phyloP scores from a whole-genome alignment of 1,140 invertebrate species.

The Bombus balteatus region DNA sequence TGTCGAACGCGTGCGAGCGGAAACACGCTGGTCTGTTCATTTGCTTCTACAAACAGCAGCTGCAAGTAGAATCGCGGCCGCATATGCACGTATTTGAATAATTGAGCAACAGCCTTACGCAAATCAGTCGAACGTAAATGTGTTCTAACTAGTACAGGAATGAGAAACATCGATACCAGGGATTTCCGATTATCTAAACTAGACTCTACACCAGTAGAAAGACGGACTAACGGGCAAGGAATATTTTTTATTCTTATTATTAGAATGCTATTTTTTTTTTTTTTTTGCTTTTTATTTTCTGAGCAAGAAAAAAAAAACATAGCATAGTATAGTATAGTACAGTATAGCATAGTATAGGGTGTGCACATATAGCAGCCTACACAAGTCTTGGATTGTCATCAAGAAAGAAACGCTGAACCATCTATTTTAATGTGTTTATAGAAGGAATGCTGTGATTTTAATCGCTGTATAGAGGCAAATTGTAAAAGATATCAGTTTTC shows the following conservation, averaged over 20 bases:
- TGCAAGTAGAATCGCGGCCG: slow-evolving; percentile 67
- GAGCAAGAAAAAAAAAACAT: neutral
- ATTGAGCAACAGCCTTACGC: slow-evolving; percentile 64
- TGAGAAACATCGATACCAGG: slow-evolving; percentile 37
- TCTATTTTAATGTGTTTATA: too few relatives aligned
- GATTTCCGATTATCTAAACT: too few relatives aligned
- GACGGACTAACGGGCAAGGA: neutral
- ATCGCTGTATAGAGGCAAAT: neutral
- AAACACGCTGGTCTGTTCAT: slow-evolving; percentile 58
- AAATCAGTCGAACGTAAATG: slow-evolving; percentile 33
- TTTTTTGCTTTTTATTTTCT: neutral
- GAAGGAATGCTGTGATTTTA: too few relatives aligned
- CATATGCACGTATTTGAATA: slow-evolving; percentile 76
- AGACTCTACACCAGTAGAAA: too few relatives aligned
- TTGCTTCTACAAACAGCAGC: slow-evolving; percentile 64
- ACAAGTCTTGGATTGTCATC: too few relatives aligned
- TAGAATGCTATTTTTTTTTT: too few relatives aligned
- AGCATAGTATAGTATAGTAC: too few relatives aligned
- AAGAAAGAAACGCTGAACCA: too few relatives aligned
- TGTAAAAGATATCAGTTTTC: neutral
- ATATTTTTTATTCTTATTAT: neutral
- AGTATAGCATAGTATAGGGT: too few relatives aligned
- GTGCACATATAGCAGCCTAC: too few relatives aligned
- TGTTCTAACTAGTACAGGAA: slow-evolving; percentile 16
- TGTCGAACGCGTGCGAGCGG: slow-evolving; percentile 55